A percentile compares a stretch with the other conserved stretches of the same genome.
phyloP scores from a whole-genome alignment of 1,140 invertebrate genomes.

The Conus betulinus region DNA sequence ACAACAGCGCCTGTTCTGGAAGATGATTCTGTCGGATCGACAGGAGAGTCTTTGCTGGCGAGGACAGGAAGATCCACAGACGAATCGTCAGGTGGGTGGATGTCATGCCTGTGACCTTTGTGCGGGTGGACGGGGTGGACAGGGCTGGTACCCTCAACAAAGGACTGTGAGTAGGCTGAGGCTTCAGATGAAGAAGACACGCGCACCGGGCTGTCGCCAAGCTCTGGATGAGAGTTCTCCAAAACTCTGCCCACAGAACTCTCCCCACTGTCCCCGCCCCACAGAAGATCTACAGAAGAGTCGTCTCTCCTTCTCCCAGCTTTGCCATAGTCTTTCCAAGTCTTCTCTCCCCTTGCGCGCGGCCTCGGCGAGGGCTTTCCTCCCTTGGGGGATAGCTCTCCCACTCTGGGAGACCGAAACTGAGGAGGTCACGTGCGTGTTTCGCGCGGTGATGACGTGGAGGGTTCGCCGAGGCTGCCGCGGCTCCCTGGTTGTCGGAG shows the following conservation, averaged over 20 bases:
- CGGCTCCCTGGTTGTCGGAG: not conserved
- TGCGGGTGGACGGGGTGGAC: not conserved
- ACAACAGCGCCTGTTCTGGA: not conserved
- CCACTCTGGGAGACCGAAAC: conserved; percentile 14
- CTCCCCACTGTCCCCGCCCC: not conserved
- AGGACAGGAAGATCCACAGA: not conserved
- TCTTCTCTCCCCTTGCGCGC: conserved; percentile 15
- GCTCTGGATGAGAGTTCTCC: too few relatives aligned
- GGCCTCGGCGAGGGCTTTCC: conserved; percentile 13
- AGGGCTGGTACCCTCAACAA: too few relatives aligned
- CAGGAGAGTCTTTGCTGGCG: not conserved
- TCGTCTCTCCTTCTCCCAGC: conserved; percentile 20
- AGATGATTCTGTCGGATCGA: not conserved
- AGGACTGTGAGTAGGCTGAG: too few relatives aligned
- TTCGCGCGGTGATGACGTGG: not conserved
- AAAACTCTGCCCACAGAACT: not conserved
- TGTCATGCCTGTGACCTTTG: not conserved
- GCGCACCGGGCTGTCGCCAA: too few relatives aligned
- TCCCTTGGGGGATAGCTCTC: conserved; percentile 1
- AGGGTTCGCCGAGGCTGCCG: not conserved
- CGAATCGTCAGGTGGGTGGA: not conserved
- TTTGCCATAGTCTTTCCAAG: conserved; percentile 12
- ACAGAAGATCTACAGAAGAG: conserved; percentile 18
- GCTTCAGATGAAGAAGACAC: too few relatives aligned
- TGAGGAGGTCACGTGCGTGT: not conserved